Evolutionary conservation across 35 echinoderm and acorn worm genomes (phyloP).

Genomic region (Stichopus chloronotus): DNA sequence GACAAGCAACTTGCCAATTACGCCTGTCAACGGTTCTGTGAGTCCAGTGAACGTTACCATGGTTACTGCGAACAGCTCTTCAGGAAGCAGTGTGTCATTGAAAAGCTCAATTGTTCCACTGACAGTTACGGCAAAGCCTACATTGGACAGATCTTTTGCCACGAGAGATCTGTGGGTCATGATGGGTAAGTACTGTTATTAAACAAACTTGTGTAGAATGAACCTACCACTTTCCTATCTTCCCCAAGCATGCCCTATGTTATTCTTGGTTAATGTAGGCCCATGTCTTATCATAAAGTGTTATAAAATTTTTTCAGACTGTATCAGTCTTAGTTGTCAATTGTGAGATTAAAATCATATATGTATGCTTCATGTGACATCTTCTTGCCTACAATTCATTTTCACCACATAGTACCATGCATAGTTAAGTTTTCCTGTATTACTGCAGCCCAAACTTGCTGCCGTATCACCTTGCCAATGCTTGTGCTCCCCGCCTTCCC

Average conservation of each 20-base stretch:
- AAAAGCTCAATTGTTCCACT: not conserved
- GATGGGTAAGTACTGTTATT: slow-evolving; percentile 2
- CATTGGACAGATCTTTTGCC: slow-evolving; percentile 23
- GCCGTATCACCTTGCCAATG: too few species aligned
- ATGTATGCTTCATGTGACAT: not conserved
- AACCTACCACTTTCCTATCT: not conserved
- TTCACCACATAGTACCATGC: too few species aligned
- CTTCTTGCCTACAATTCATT: too few species aligned
- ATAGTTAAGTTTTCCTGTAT: too few species aligned
- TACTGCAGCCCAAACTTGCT: too few species aligned
- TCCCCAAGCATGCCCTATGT: not conserved
- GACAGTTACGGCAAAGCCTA: not conserved
- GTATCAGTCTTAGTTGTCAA: not conserved
- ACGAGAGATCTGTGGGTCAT: slow-evolving; percentile 29
- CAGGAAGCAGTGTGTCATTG: too few species aligned
- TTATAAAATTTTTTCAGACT: too few species aligned
- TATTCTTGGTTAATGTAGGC: not conserved
- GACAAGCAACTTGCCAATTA: too few species aligned
- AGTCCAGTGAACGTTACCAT: too few species aligned
- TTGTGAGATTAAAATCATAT: not conserved
- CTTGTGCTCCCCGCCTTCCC: too few species aligned
- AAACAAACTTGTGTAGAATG: not conserved
- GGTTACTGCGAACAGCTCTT: too few species aligned
- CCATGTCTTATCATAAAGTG: not conserved
- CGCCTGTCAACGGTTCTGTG: too few species aligned